Conservation (phyloP, 1,140 invertebrate species). For the Bactericera cockerelli region DNA sequence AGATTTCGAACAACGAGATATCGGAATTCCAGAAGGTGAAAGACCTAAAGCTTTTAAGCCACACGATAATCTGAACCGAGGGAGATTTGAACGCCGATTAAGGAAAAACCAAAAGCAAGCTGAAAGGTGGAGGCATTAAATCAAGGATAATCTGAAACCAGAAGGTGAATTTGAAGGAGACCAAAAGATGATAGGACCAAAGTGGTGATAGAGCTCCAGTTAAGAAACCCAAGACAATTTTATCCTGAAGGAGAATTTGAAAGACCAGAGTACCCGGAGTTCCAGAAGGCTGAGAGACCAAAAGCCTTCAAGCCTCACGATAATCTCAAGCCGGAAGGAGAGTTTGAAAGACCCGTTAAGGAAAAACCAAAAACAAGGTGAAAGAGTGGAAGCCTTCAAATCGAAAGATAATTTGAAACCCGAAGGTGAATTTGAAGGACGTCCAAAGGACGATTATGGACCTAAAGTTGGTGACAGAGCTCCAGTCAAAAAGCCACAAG, state of each 20-base stretch:
- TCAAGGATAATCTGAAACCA: constrained; percentile 32
- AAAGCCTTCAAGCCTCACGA: constrained; percentile 28
- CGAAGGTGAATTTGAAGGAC: constrained; percentile 37
- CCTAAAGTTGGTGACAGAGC: constrained; percentile 34
- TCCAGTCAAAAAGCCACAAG: constrained; percentile 33
- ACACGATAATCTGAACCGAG: constrained; percentile 42
- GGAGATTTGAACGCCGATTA: constrained; percentile 35
- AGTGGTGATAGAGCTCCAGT: constrained; percentile 32
- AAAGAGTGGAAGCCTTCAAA: constrained; percentile 31
- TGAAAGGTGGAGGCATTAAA: constrained; percentile 30
- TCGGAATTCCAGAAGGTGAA: constrained; percentile 28
- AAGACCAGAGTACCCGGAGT: constrained; percentile 22
- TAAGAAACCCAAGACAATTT: constrained; percentile 36
- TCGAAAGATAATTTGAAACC: constrained; percentile 34
- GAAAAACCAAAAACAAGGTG: constrained; percentile 27
- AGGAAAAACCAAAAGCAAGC: constrained; percentile 29
- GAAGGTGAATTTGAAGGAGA: constrained; percentile 28
- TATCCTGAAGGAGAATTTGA: constrained; percentile 32
- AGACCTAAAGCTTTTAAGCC: constrained; percentile 28
- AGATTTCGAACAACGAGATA: constrained; percentile 27
- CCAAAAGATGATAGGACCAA: constrained; percentile 27
- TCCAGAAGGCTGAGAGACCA: constrained; percentile 28
- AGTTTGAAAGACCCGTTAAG: constrained; percentile 31
- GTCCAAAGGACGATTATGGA: constrained; percentile 18
- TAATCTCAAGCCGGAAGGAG: constrained; percentile 36